Evolutionary conservation across 2,113 vertebrate species (phyloP).

Genomic region (Oryzias javanicus): DNA sequence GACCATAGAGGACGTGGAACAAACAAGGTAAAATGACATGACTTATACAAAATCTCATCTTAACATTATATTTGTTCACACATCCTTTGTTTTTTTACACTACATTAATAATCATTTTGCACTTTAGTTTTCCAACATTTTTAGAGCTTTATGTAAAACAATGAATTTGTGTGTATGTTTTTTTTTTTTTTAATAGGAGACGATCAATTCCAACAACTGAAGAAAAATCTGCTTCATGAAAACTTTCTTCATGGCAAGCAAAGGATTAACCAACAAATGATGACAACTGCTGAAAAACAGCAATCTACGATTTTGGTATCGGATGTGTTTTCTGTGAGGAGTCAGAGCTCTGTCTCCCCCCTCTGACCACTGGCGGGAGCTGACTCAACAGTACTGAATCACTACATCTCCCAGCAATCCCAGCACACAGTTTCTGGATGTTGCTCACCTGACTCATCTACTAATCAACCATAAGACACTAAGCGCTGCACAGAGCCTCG

Average conservation of each 20-base stretch:
- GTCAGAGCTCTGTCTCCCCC: no score
- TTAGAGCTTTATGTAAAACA: background rate
- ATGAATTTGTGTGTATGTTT: background rate
- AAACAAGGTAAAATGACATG: constrained; percentile 57
- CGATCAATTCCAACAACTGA: constrained; percentile 32
- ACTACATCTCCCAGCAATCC: no score
- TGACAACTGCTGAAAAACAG: background rate
- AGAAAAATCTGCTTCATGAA: constrained; percentile 11
- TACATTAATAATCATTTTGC: background rate
- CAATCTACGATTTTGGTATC: no score
- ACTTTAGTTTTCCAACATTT: background rate
- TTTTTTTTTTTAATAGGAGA: constrained; percentile 41
- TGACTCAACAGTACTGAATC: no score
- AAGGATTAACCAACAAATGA: background rate
- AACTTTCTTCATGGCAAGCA: background rate
- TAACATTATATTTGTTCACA: no score
- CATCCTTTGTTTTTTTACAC: background rate
- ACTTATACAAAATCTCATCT: no score
- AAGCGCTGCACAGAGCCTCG: no score
- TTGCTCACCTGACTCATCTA: no score
- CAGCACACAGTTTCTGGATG: no score
- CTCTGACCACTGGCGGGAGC: no score
- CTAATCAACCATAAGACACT: no score
- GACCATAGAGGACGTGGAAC: constrained; percentile 80
- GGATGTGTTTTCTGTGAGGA: no score